phyloP scores from a whole-genome alignment of 2,113 vertebrate genomes.

The Thalassarche chlororhynchos region DNA sequence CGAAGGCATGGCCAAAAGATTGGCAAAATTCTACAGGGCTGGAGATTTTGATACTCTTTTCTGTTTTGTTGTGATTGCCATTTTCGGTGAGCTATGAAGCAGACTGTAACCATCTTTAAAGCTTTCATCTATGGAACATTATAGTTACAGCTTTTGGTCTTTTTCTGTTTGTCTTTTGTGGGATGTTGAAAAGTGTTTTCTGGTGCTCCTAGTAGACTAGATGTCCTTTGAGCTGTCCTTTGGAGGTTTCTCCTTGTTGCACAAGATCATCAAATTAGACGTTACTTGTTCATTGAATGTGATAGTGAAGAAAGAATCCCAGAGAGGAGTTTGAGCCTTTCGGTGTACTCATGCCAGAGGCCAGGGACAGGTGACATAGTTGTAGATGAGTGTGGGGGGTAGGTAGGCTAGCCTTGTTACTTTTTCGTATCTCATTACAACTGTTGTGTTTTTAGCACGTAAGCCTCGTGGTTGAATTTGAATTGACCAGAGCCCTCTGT shows the following conservation, averaged over 20 bases:
- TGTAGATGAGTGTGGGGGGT: neutral
- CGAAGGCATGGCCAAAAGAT: neutral
- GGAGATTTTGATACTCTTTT: neutral
- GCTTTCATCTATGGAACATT: neutral
- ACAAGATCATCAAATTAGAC: neutral
- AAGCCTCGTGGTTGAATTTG: neutral
- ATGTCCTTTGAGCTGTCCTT: neutral
- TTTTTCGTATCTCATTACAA: neutral
- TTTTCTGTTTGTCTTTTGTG: neutral
- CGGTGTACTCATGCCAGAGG: neutral
- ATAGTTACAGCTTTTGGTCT: neutral
- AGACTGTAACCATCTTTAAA: neutral
- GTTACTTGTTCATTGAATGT: neutral
- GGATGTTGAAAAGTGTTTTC: neutral
- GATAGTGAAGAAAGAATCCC: neutral
- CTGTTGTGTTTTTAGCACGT: too few species aligned
- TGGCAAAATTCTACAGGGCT: neutral
- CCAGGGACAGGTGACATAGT: too few species aligned
- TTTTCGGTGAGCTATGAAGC: neutral
- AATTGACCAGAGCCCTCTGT: neutral
- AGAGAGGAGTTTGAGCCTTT: neutral
- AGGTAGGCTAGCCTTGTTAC: neutral
- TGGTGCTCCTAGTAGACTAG: neutral
- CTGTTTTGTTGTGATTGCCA: neutral
- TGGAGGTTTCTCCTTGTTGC: neutral